Evolutionary conservation across 2,888 invertebrate genomes (phyloP), one percentile per base, ranked within the genome.

Genomic region (Drosophila antonietae): DNA sequence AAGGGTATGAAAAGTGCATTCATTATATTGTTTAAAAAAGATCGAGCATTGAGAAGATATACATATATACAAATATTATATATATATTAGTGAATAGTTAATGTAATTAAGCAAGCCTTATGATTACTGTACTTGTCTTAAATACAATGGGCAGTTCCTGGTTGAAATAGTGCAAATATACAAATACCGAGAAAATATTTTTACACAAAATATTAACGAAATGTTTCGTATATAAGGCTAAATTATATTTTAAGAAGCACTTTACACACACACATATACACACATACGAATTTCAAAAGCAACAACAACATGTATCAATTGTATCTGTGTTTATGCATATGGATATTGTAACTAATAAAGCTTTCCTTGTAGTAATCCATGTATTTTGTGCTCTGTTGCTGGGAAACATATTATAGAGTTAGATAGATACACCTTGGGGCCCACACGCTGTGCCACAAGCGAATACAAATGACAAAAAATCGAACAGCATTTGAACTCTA

Each of bases 111-210:
- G 46, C 3, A 37, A 58, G 37, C 20, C 35, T 51, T 66, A 52
- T 49, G 12, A 47, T 28, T 33, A 44, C 43, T 62, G 47, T 55
- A 60, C 46, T 51, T 70, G 35, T 31, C 51, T 55, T 31, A 20
- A 46, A 59, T 14, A 41, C 49, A 51, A 51, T 77, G 84, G 88
- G 89, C 84, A 84, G 88, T 79, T 84, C 88, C 84, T 84, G 88
- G 84, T 82, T 84, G n/a, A 87, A 88, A 89, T 72, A 84, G 84
- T 89, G 80, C 89, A 84, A 84, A 84, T 87, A 79, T 87, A 80
- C 66, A 75, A 20, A 80, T 61, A 78, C 77, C 71, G 44, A 62
- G 52, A 68, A 61, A 51, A 80, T 75, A 68, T 75, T 60, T 81
- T 75, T 73, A 80, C 65, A 72, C 18, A 33, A 51, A 51, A 66